Conservation (phyloP, 2,888 invertebrate genomes). For the Neria commutata region DNA sequence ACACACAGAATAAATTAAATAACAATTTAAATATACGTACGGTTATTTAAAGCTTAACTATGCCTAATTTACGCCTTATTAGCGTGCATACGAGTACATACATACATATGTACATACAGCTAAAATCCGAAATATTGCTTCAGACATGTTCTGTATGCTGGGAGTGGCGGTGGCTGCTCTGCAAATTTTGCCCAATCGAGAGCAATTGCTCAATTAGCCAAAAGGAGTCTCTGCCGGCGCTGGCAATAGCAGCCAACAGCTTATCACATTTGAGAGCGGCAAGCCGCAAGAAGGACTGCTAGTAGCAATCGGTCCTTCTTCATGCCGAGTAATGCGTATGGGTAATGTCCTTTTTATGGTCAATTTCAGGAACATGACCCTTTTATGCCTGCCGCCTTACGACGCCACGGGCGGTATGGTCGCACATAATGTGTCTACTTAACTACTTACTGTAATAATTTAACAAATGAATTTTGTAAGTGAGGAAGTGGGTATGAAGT, state of each 20-base stretch:
- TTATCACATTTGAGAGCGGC: neutral
- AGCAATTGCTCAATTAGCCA: slow-evolving; percentile 42
- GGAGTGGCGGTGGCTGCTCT: slow-evolving; percentile 29
- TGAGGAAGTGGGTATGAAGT: slow-evolving; percentile 37
- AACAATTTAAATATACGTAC: neutral
- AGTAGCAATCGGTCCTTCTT: slow-evolving; percentile 30
- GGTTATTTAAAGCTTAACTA: neutral
- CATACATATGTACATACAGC: neutral
- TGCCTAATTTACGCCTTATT: neutral
- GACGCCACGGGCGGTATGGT: too few relatives aligned
- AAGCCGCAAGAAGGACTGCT: neutral
- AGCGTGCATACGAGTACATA: neutral
- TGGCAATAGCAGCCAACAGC: slow-evolving; percentile 26
- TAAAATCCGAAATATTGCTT: neutral
- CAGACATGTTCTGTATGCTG: slow-evolving; percentile 5
- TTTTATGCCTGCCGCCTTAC: too few relatives aligned
- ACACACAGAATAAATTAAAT: neutral
- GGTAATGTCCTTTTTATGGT: slow-evolving; percentile 40
- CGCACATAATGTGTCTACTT: too few relatives aligned
- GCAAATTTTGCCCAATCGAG: slow-evolving; percentile 36
- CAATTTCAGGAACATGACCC: too few relatives aligned
- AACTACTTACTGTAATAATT: slow-evolving; percentile 24
- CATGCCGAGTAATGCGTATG: slow-evolving; percentile 25
- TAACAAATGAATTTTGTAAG: slow-evolving; percentile 29
- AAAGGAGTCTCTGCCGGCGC: slow-evolving; percentile 34